Conservation (phyloP, 2,797 vertebrate species). For the Acipenser transmontanus region DNA sequence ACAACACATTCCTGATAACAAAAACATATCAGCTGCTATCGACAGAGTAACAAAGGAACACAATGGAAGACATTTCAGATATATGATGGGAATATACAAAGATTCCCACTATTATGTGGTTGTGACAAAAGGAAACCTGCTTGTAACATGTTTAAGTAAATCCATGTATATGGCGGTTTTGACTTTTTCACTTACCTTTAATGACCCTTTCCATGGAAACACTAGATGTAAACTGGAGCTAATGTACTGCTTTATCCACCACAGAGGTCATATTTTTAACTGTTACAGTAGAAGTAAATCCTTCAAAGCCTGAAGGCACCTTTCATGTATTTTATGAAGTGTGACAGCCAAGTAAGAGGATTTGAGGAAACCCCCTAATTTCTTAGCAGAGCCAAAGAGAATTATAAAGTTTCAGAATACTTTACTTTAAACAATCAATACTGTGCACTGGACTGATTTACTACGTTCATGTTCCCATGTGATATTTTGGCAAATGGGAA, state of each 20-base stretch:
- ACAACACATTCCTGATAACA: neutral
- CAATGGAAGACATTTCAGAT: neutral
- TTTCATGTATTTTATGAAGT: too few relatives aligned
- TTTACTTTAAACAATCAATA: too few relatives aligned
- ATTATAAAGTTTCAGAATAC: too few relatives aligned
- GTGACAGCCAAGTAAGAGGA: too few relatives aligned
- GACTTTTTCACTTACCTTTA: slow-evolving; percentile 12
- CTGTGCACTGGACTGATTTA: too few relatives aligned
- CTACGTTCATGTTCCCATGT: too few relatives aligned
- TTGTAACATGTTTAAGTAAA: slow-evolving; percentile 8
- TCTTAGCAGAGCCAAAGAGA: too few relatives aligned
- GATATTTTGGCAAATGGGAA: too few relatives aligned
- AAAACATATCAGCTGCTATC: neutral
- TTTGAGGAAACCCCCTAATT: too few relatives aligned
- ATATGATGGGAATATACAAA: neutral
- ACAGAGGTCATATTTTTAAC: too few relatives aligned
- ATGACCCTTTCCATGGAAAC: neutral
- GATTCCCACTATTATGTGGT: neutral
- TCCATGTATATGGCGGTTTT: slow-evolving; percentile 13
- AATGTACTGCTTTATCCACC: neutral
- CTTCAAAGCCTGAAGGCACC: too few relatives aligned
- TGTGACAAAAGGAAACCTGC: neutral
- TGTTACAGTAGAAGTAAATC: too few relatives aligned
- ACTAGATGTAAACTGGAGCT: slow-evolving; percentile 2
- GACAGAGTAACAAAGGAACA: neutral